Evolutionary conservation across 2,888 invertebrate genomes (phyloP).

Genomic region (Syritta pipiens): DNA sequence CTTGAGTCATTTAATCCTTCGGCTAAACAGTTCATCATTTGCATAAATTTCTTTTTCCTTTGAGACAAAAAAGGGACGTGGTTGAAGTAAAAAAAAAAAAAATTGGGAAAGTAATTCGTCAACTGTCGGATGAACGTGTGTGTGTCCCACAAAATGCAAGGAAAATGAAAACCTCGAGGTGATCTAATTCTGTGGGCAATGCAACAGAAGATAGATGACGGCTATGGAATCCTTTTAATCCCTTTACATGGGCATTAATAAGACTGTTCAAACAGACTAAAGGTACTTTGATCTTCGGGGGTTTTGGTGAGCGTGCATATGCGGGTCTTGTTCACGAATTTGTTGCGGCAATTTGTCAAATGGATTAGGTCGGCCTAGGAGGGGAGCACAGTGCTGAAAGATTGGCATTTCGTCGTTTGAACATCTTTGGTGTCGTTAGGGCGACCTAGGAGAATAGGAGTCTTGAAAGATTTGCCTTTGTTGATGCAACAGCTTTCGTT

Average conservation of each 20-base stretch:
- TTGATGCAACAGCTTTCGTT: too few relatives aligned
- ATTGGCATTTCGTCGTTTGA: too few relatives aligned
- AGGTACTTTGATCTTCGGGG: background rate
- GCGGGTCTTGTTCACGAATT: conserved; percentile 48
- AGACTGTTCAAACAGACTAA: background rate
- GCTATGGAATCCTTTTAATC: conserved; percentile 26
- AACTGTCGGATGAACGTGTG: conserved; percentile 51
- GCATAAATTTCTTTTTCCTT: conserved; percentile 18
- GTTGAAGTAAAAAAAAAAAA: conserved; percentile 1
- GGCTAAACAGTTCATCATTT: conserved; percentile 60
- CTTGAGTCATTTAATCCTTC: conserved; percentile 58
- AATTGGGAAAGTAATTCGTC: conserved; percentile 51
- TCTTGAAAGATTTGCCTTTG: too few relatives aligned
- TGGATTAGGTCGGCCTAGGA: conserved; percentile 31
- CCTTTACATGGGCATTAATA: conserved; percentile 60
- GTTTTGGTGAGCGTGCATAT: conserved; percentile 27
- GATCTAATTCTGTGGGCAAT: conserved; percentile 63
- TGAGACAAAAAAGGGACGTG: conserved; percentile 8
- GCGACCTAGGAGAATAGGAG: too few relatives aligned
- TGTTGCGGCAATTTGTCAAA: conserved; percentile 56
- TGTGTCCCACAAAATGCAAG: conserved; percentile 45
- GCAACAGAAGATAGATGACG: conserved; percentile 10
- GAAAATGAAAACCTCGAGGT: conserved; percentile 53
- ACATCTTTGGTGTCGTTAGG: too few relatives aligned
- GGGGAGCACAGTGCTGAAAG: too few relatives aligned